Base-by-base conservation (phyloP, 1,140 invertebrate species). In the Pectinophora gossypiella region DNA sequence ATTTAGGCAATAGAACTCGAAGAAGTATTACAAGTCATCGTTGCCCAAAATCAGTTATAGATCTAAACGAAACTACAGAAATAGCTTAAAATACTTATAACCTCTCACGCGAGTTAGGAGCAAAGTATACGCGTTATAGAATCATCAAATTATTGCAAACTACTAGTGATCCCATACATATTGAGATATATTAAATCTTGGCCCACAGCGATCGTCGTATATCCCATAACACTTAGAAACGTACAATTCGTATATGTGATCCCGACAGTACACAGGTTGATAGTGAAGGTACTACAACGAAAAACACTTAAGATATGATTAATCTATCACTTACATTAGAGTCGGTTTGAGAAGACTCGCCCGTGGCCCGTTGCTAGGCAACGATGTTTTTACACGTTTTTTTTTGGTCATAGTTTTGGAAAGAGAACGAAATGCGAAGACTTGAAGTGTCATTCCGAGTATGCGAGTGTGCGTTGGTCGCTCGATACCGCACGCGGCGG, bases 291-390 rank as follows among this genome's bases (percentile, higher is more conserved):
- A 63, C 57, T 66, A 76, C 60, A 68, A 72, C 50, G 56, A 72
- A 77, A 68, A 84, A 76, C 64, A 68, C 74, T 81, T 74, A 79
- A 71, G 79, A 83, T 85, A 85, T 85, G 77, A 73, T 73, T 74
- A 83, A 52, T 73, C 72, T 80, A 80, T 78, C 56, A 71, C 74
- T 74, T 82, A 70, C 21, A 16, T 6, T 16, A 7, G 15, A 10
- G 10, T 40, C 36, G 23, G n/a, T n/a, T n/a, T n/a, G n/a, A n/a
- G n/a, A n/a, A n/a, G n/a, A 43, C 56, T 43, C 51, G 22, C 22
- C 45, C 43, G 49, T 52, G 36, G 61, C 59, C 51, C 57, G 68
- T 68, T 67, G 74, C 76, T 72, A 64, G 48, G 76, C 78, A 73
- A 79, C 68, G 52, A 46, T 49, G 57, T 64, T 58, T 54, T 57